Conservation (phyloP, 2,113 vertebrate genomes). For the Leucopsar rothschildi region DNA sequence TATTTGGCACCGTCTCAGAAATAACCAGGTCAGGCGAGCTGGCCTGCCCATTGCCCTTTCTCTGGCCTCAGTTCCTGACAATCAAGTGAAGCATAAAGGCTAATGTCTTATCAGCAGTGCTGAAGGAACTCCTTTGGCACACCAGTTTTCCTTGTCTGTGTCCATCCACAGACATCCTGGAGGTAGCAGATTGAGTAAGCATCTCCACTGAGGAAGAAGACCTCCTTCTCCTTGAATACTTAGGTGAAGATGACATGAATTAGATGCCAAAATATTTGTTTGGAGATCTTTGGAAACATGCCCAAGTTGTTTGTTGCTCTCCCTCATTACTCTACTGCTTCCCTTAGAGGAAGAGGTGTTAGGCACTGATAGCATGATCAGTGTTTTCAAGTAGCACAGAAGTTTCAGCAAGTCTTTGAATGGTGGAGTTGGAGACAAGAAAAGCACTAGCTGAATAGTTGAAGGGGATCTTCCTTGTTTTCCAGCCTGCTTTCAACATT, state of each 20-base stretch:
- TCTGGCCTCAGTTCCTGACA: neutral
- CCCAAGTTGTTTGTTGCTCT: neutral
- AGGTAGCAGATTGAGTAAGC: neutral
- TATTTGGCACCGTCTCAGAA: neutral
- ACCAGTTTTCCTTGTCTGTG: neutral
- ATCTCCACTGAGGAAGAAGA: neutral
- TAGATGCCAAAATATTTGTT: neutral
- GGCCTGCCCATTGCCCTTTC: neutral
- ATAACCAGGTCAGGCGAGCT: neutral
- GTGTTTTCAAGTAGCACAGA: neutral
- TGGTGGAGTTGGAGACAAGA: neutral
- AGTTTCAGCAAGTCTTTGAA: neutral
- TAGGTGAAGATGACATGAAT: neutral
- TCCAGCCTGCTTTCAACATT: neutral
- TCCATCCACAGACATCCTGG: neutral
- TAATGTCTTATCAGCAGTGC: neutral
- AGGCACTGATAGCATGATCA: neutral
- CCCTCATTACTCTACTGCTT: neutral
- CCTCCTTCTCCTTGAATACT: neutral
- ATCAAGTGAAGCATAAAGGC: neutral
- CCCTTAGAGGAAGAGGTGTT: neutral
- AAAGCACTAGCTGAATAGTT: neutral
- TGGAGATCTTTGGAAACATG: neutral
- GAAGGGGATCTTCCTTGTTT: neutral
- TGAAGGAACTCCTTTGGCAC: neutral